Conservation (phyloP, 2,797 vertebrate species). For the Hemitrygon akajei region DNA sequence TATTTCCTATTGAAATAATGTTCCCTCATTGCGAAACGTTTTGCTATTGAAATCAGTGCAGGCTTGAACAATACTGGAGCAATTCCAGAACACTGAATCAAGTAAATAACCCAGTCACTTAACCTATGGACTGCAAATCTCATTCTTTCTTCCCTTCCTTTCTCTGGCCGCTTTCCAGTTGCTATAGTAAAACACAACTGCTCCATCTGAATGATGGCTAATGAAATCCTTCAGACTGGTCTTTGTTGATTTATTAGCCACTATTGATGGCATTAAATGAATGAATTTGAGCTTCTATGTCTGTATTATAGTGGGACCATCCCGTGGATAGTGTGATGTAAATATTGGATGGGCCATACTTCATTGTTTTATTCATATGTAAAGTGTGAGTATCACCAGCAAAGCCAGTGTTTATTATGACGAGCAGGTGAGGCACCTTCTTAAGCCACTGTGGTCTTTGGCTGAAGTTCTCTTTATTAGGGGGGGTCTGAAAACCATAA, state of each 20-base stretch:
- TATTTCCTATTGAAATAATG: background rate
- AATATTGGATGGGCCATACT: background rate
- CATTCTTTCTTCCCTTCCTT: constrained; percentile 40
- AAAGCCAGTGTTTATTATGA: no score
- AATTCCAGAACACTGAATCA: constrained; percentile 44
- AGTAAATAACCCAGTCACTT: constrained; percentile 47
- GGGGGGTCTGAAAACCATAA: no score
- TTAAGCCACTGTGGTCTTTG: no score
- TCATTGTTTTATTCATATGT: no score
- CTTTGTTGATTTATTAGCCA: constrained; percentile 42
- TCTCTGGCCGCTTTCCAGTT: constrained; percentile 43
- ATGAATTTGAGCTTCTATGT: background rate
- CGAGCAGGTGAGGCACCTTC: no score
- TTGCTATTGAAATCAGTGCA: background rate
- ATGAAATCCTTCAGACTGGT: constrained; percentile 48
- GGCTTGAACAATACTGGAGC: constrained; percentile 41
- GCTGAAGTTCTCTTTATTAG: no score
- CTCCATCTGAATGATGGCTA: constrained; percentile 45
- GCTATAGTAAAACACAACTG: constrained; percentile 47
- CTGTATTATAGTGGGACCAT: background rate
- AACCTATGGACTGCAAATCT: constrained; percentile 41
- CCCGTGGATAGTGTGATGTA: background rate
- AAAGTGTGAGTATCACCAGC: no score
- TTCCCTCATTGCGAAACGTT: background rate
- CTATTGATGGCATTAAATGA: background rate